A percentile compares a stretch with the other conserved stretches of the same genome.
These are phyloP conservation scores for Horisme vitalbata DNA, from an alignment of 2,888 invertebrate species.

Conservation along the genomic window DNA sequence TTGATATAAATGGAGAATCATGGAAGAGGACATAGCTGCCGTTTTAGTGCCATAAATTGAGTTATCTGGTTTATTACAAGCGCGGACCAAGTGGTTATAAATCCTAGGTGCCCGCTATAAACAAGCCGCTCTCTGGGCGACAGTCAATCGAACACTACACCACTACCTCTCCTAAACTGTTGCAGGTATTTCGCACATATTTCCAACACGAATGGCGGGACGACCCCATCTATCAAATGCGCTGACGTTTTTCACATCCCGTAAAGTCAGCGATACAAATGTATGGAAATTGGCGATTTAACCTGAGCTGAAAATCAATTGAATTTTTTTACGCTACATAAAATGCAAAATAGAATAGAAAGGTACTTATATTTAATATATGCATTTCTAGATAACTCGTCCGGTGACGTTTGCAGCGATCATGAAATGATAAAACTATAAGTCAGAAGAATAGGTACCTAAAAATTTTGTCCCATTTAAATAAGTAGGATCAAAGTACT, in stretches of 20 bases:
- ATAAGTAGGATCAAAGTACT: conserved; percentile 17
- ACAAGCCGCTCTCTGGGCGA: conserved; percentile 54
- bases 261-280: conserved; percentile 56
- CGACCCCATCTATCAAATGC: conserved; percentile 59
- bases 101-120: conserved; percentile 51
- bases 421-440: conserved; percentile 22
- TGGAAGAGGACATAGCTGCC: conserved; percentile 49
- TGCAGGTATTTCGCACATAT: conserved; percentile 53
- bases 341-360: too few species aligned
- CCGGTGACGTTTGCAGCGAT: conserved; percentile 13
- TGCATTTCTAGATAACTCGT: too few species aligned
- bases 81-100: conserved; percentile 58
- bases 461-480: conserved; percentile 9
- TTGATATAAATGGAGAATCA: conserved; percentile 55
- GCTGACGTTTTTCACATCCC: conserved; percentile 59
- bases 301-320: conserved; percentile 33
- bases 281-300: conserved; percentile 52
- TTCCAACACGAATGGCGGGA: conserved; percentile 54
- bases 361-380: too few species aligned
- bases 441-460: not conserved
- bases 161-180: conserved; percentile 44
- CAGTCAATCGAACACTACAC: conserved; percentile 57
- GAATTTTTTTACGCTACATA: conserved; percentile 29
- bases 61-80: conserved; percentile 68
- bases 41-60: conserved; percentile 62